phyloP scores from a whole-genome alignment of 2,888 invertebrate species.

The Flexamia atlantica region DNA sequence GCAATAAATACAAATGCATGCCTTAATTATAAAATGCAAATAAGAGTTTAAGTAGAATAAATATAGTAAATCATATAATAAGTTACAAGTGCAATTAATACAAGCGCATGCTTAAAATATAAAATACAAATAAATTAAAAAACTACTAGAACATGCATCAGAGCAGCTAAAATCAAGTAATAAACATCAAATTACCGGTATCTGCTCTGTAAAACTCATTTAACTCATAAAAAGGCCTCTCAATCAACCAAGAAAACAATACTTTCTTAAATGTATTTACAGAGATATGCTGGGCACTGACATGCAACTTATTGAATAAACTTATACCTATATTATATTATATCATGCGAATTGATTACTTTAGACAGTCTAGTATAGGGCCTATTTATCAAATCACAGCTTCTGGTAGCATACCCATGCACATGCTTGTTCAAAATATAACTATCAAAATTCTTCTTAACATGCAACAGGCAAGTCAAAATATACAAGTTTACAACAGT shows the following conservation, averaged over 20 bases:
- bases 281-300: neutral
- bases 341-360: neutral
- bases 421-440: neutral
- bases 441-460: conserved; percentile 2
- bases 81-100: too few relatives aligned
- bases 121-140: too few relatives aligned
- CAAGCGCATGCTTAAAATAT: too few relatives aligned
- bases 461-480: neutral
- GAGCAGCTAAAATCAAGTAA: neutral
- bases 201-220: neutral
- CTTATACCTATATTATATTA: conserved; percentile 9
- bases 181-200: neutral
- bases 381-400: neutral
- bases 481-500: conserved; percentile 20
- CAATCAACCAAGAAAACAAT: neutral
- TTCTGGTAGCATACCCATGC: conserved; percentile 1
- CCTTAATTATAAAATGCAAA: too few relatives aligned
- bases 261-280: neutral
- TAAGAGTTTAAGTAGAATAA: too few relatives aligned
- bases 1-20: too few relatives aligned
- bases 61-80: too few relatives aligned
- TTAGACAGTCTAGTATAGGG: conserved; percentile 15
- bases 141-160: too few relatives aligned
- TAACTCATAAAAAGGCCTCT: conserved; percentile 3
- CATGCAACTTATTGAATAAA: conserved; percentile 15